These are phyloP conservation scores for Musca domestica DNA, from an alignment of 1,140 invertebrate genomes.

Conservation along the genomic window DNA sequence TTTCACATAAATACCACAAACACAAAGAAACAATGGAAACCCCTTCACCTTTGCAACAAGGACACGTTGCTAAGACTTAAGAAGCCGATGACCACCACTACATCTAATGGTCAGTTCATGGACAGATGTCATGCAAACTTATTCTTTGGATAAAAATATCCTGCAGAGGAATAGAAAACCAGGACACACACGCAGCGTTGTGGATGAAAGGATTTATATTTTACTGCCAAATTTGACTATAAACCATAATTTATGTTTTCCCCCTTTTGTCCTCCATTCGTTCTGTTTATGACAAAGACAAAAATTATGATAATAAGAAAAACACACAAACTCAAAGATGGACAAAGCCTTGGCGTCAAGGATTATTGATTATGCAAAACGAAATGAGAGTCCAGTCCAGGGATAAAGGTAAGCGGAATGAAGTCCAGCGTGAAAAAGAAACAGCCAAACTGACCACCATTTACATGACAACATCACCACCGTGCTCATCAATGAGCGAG, in stretches of 20 bases:
- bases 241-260: slow-evolving; percentile 55
- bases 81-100: background rate
- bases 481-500: background rate
- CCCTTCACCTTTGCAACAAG: slow-evolving; percentile 6
- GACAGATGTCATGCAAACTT: background rate
- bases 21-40: background rate
- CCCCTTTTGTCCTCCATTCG: slow-evolving; percentile 43
- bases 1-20: background rate
- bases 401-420: slow-evolving; percentile 4
- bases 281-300: slow-evolving; percentile 43
- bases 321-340: background rate
- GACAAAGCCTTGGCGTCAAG: slow-evolving; percentile 39
- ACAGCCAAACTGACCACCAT: slow-evolving; percentile 22
- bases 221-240: slow-evolving; percentile 53
- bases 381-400: slow-evolving; percentile 29
- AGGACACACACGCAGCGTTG: too few species aligned
- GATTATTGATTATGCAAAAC: slow-evolving; percentile 54
- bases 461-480: slow-evolving; percentile 13
- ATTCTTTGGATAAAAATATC: background rate
- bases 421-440: background rate
- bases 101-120: background rate
- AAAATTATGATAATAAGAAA: slow-evolving; percentile 5
- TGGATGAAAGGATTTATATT: slow-evolving; percentile 37
- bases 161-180: background rate
- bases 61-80: background rate